Evolutionary conservation across 2,797 vertebrate species (phyloP).

Genomic region (Periophthalmus magnuspinnatus): DNA sequence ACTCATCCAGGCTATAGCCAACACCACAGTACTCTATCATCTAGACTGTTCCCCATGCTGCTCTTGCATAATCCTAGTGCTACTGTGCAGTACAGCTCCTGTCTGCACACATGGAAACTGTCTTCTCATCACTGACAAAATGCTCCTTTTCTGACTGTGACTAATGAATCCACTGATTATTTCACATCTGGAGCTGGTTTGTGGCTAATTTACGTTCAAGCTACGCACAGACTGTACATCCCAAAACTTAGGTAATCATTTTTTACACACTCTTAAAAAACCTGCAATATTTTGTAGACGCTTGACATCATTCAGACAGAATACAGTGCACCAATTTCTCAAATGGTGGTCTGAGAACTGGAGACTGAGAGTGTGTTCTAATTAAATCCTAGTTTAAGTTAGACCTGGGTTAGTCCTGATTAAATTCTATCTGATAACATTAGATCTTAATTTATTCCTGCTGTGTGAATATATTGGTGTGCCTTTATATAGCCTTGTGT

Average conservation of each 20-base stretch:
- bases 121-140: conserved; percentile 47
- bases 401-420: too few relatives aligned
- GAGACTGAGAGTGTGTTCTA: too few relatives aligned
- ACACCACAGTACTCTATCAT: too few relatives aligned
- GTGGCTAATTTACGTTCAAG: conserved; percentile 58
- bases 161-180: conserved; percentile 60
- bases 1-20: too few relatives aligned
- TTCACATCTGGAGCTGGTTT: conserved; percentile 73
- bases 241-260: conserved; percentile 25
- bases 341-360: too few relatives aligned
- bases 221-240: conserved; percentile 49
- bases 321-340: too few relatives aligned
- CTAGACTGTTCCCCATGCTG: neutral
- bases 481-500: too few relatives aligned
- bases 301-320: neutral
- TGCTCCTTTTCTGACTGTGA: conserved; percentile 45
- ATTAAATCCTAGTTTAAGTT: too few relatives aligned
- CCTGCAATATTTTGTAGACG: neutral
- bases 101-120: conserved; percentile 57
- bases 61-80: conserved; percentile 31
- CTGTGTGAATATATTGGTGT: too few relatives aligned
- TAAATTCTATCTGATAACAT: too few relatives aligned
- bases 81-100: conserved; percentile 42
- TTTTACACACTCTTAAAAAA: neutral
- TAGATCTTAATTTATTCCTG: too few relatives aligned